These are phyloP conservation scores for Calypte anna DNA, from an alignment of 2,113 vertebrate genomes.

Conservation along the genomic window DNA sequence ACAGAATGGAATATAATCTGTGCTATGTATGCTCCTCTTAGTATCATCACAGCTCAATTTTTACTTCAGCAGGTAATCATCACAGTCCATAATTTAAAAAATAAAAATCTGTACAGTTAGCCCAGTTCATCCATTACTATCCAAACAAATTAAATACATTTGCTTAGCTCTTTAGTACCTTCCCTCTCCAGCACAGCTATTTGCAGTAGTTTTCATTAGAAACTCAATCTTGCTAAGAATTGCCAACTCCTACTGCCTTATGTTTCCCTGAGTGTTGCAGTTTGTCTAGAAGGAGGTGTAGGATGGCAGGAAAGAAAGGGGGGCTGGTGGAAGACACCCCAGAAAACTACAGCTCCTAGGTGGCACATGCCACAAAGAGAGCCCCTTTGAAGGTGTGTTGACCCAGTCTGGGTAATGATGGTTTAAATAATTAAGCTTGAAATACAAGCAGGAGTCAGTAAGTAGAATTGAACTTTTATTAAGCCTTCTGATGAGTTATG, in stretches of 20 bases:
- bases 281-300: neutral
- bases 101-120: neutral
- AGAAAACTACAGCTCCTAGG: neutral
- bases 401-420: neutral
- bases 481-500: slow-evolving; percentile 53
- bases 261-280: neutral
- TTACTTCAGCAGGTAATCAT: neutral
- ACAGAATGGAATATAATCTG: neutral
- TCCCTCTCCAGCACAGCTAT: neutral
- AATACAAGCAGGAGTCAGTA: neutral
- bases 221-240: neutral
- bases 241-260: neutral
- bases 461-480: slow-evolving; percentile 57
- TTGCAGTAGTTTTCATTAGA: neutral
- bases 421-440: slow-evolving; percentile 25
- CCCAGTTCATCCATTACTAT: neutral
- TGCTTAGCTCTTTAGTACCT: neutral
- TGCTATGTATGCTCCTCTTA: neutral
- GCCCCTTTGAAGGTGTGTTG: neutral
- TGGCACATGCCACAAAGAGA: neutral
- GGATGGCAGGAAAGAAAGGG: neutral
- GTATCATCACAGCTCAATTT: neutral
- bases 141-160: neutral
- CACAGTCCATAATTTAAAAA: neutral
- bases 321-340: neutral